Evolutionary conservation across 2,888 invertebrate species (phyloP), one percentile per base, ranked within the genome.

Genomic region (Plagodis pulveraria): DNA sequence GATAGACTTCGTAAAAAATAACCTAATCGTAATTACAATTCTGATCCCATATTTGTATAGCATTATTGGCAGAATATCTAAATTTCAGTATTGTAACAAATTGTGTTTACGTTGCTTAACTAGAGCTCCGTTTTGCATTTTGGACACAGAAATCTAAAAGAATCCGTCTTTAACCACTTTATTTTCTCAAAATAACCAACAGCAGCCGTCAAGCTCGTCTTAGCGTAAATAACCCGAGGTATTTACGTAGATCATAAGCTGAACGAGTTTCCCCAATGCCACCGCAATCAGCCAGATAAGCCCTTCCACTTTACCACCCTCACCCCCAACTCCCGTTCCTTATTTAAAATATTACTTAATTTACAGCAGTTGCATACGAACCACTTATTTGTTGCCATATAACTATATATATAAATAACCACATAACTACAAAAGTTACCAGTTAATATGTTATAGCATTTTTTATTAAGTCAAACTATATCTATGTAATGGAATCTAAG

Each of bases 211-310:
- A 61, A 52, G 36, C 49, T 44, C 45, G 52, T 50, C 56, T 61
- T 61, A 56, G 56, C 45, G 56, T 61, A 61, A 61, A 61, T 52
- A 56, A 56, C 56, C 51, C 56, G 48, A 56, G 48, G 54, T 60
- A 62, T 63, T 60, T 60, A 57, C 53, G 60, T 56, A 60, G 57
- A 52, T 49, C 59, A 65, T 65, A 65, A 65, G 55, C 59, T 44
- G 50, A 53, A 53, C 60, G 57, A 56, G 63, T 57, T 67, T 54
- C 62, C 58, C 62, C 67, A 61, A 67, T 63, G 61, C 63, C 77
- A 72, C 83, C 81, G 77, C 81, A 83, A 80, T 78, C 80, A 81
- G 74, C 72, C 69, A 81, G 83, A 86, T 86, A 86, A 84, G 81
- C 74, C 73, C 66, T 70, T 61, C 72, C 67, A 69, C 67, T 73